Evolutionary conservation across 2,888 invertebrate genomes (phyloP), one percentile per base, ranked within the genome.

Genomic region (Rhagium mordax): DNA sequence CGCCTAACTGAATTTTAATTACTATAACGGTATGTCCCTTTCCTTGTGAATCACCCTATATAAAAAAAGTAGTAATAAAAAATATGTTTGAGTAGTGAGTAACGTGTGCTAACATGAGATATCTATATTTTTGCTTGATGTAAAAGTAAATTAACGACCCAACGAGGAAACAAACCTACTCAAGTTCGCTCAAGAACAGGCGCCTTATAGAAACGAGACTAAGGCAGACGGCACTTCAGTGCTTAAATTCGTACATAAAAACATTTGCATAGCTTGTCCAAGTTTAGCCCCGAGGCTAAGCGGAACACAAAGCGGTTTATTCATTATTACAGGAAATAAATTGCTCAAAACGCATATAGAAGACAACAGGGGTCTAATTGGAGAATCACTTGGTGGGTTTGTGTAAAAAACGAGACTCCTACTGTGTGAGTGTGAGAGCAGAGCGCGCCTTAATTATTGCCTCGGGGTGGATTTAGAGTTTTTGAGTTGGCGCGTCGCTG

Each of bases 291-390:
- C 53, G n/a, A 33, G 72, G 69, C 70, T 5, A 53, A 53, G 16
- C 21, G 65, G 20, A 55, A 53, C 66, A 80, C 81, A 82, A 81
- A 67, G 61, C 61, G 47, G 55, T 72, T 68, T 60, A 68, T 70
- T 77, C 75, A 71, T 77, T 75, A 74, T 71, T 74, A 60, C 72
- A 67, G 62, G 65, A 65, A 70, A 68, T 74, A 72, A 75, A 77
- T 70, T 66, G 75, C 71, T 77, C 71, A 74, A 74, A 75, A 80
- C 83, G 81, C 79, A 81, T 81, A 79, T 80, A 81, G 74, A 15
- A 78, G 72, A 79, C 79, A 78, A 78, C 74, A 73, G 76, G 75
- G 69, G 74, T 78, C 78, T 79, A 79, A 80, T 80, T 80, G 78
- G 78, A 78, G 77, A 66, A 57, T 47, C 67, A 57, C 67, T 67